These are phyloP conservation scores for Propithecus deckenii DNA, from an alignment of 2,797 vertebrate genomes.

Conservation along the genomic window DNA sequence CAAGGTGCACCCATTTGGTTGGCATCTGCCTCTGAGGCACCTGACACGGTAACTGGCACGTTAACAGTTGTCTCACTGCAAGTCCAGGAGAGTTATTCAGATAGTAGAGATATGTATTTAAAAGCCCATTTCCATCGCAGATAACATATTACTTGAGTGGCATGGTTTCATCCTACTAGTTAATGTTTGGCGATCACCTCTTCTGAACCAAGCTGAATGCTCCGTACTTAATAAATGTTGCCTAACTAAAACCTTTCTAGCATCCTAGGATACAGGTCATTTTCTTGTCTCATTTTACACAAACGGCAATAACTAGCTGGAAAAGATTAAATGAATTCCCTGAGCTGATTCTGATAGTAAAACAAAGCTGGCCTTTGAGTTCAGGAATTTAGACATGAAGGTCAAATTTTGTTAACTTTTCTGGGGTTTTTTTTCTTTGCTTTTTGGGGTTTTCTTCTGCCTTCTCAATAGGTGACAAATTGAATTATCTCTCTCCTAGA, in stretches of 20 bases:
- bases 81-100: background rate
- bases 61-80: too few relatives aligned
- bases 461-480: background rate
- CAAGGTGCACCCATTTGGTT: background rate
- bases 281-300: background rate
- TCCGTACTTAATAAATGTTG: background rate
- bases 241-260: background rate
- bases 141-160: background rate
- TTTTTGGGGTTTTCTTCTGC: fast-evolving
- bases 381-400: background rate
- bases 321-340: background rate
- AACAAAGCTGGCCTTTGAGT: background rate
- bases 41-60: background rate
- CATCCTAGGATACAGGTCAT: background rate
- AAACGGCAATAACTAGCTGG: background rate
- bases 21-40: background rate
- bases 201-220: background rate
- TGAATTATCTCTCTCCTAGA: background rate
- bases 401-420: background rate
- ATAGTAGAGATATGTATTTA: background rate
- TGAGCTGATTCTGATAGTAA: background rate
- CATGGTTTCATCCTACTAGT: background rate
- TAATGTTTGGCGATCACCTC: background rate
- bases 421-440: background rate
- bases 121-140: background rate